Base-by-base conservation (phyloP, 2,888 invertebrate genomes). In the Sussaba pulchella region DNA sequence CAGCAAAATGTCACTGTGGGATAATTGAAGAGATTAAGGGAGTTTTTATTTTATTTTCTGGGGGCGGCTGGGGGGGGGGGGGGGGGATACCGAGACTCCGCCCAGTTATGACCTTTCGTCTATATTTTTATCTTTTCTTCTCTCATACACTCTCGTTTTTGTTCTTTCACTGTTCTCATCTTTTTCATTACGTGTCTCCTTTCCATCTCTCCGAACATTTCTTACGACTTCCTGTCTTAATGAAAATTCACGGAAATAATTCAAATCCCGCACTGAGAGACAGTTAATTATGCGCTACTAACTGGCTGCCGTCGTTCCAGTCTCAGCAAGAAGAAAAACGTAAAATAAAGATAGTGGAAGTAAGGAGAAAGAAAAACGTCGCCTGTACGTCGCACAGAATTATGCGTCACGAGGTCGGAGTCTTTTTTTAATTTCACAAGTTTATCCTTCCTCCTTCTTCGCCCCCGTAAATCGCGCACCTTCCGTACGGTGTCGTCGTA, bases 371-470 rank as follows among this genome's bases (percentile, higher is more conserved):
- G 50, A 54, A 45, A 63, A 71, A 19, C 57, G 69, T 54, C 45
- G 52, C 67, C 67, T 45, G 43, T 21, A 41, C 31, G 54, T 81
- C 45, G 41, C 21, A 39, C 67, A 72, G 57, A 69, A 63, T 73
- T 72, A 73, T 76, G 80, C 76, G 76, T 76, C 72, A 69, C 76
- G 57, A 72, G 80, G 54, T 45, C 54, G 43, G 76, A 67, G 76
- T 76, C 67, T 81, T 81, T 80, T 52, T 80, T 80, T 76, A 76
- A 76, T 80, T 80, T 80, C 72, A 76, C 76, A 81, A 76, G 72
- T 81, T 73, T 39, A 67, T 54, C 76, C 72, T 81, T 76, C 31
- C 67, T 47, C 57, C 76, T 64, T 47, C 57, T 71, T 61, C 77
- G 63, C 70, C 70, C 57, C 64, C 45, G 36, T 45, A 52, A 41